Evolutionary conservation across 2,888 invertebrate species (phyloP), one percentile per base, ranked within the genome.

Genomic region (Drosophila sordidapex): DNA sequence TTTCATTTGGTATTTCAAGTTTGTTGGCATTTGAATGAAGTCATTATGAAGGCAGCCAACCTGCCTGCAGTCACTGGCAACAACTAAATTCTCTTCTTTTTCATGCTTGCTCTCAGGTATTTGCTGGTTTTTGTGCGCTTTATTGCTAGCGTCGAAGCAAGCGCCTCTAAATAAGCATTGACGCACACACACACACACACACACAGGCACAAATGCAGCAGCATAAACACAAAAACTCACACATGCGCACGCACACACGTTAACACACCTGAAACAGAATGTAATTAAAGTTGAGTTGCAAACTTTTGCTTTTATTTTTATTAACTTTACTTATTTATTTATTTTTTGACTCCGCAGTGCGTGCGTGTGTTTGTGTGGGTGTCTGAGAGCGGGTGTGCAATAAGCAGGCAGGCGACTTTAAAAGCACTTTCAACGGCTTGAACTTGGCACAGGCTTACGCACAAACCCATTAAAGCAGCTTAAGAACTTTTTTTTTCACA

Each of bases 1-100:
- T 90, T 86, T 87, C 87, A 87, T 86, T 86, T 87, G 90, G 90
- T 81, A 90, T 87, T 90, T 90, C 90, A 87, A 90, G 90, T 90
- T 79, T 75, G 83, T 80, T 88, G 90, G 90, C 89, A 90, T 91
- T 90, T 90, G 90, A 90, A 87, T 87, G 90, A 87, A 87, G 90
- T 87, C 90, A 89, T 90, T 90, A 85, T 85, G 90, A 87, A 87
- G 79, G 85, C 87, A 54, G 40, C 40, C 58, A 62, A 76, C 68
- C 60, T 69, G 73, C 67, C 65, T 68, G 64, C 79, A 78, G 66
- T 74, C 74, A 46, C 54, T 60, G 69, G 66, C 80, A 86, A 76
- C 80, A 88, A 85, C 90, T 88, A 90, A 83, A 79, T 75, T 77
- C 82, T 60, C 74, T 70, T 75, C 88, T 77, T 87, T 83, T 75